A percentile compares a stretch with the other conserved stretches of the same genome.
phyloP scores from a whole-genome alignment of 2,888 invertebrate species.

The Ametastegia equiseti region DNA sequence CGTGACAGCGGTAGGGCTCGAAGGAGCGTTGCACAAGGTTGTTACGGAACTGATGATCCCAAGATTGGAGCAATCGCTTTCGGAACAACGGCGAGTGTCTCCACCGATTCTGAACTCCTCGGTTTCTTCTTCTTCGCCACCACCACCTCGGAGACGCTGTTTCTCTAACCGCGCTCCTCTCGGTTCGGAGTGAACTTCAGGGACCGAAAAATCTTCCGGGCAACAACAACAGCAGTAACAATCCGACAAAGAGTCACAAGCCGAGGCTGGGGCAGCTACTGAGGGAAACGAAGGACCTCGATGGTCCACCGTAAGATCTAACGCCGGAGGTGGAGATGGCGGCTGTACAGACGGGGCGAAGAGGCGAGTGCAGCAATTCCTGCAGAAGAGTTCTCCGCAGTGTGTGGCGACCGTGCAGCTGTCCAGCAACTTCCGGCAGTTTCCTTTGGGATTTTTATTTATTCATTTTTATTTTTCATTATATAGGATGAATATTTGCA shows the following conservation, averaged over 20 bases:
- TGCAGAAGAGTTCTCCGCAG: constrained; percentile 70
- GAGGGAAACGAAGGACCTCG: constrained; percentile 20
- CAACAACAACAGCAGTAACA: constrained; percentile 52
- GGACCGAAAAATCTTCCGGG: constrained; percentile 33
- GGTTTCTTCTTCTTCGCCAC: constrained; percentile 55
- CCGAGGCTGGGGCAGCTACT: constrained; percentile 42
- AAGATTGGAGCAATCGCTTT: constrained; percentile 53
- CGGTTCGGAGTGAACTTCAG: neutral
- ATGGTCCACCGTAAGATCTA: neutral
- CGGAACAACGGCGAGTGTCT: constrained; percentile 50
- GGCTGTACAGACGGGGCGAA: constrained; percentile 53
- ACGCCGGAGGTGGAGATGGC: neutral
- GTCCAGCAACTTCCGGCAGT: constrained; percentile 70
- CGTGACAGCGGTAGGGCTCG: constrained; percentile 54
- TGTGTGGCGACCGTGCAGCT: constrained; percentile 66
- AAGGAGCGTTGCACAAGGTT: constrained; percentile 52
- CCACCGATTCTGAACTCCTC: constrained; percentile 44
- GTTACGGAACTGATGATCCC: constrained; percentile 50
- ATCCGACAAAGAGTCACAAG: constrained; percentile 54
- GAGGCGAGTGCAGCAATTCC: constrained; percentile 65
- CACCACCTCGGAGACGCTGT: constrained; percentile 60
- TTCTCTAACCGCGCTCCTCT: constrained; percentile 51
- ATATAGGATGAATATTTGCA: no score
- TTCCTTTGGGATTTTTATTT: no score
- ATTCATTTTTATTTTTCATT: neutral